Percentiles rank a stretch among this genome's conserved stretches.
These are phyloP conservation scores for Anarsia innoxiella DNA, from an alignment of 2,888 invertebrate genomes.

Conservation along the genomic window DNA sequence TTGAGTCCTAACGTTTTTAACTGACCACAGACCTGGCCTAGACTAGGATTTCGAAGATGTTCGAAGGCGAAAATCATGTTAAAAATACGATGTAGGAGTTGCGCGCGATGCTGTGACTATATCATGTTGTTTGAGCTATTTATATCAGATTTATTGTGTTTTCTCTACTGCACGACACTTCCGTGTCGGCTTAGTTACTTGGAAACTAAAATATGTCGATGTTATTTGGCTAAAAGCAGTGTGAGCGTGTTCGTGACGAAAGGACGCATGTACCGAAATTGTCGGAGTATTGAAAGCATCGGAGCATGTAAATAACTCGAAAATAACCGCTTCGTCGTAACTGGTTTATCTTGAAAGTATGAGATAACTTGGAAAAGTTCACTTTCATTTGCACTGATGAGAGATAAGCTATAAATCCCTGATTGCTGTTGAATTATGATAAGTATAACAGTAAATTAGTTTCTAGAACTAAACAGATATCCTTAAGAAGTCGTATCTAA, in stretches of 20 bases:
- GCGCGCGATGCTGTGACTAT: constrained; percentile 20
- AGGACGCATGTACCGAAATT: neutral
- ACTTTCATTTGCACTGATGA: too few relatives aligned
- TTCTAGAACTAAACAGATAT: too few relatives aligned
- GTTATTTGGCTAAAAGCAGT: too few relatives aligned
- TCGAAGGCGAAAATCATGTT: neutral
- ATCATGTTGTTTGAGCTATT: constrained; percentile 33
- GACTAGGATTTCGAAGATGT: neutral
- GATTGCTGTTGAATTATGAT: too few relatives aligned
- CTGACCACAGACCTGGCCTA: constrained; percentile 3
- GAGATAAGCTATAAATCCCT: too few relatives aligned
- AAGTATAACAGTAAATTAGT: too few relatives aligned
- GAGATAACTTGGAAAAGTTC: too few relatives aligned
- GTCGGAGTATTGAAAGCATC: neutral
- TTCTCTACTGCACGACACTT: constrained; percentile 22
- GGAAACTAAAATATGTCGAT: too few relatives aligned
- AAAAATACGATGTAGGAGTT: constrained; percentile 22
- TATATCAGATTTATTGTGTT: constrained; percentile 31
- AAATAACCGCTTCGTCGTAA: too few relatives aligned
- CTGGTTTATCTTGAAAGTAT: too few relatives aligned
- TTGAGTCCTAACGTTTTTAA: constrained; percentile 34
- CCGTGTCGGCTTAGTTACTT: constrained; percentile 17
- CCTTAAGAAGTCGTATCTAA: too few relatives aligned
- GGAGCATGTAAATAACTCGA: neutral
- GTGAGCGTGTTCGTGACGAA: too few relatives aligned